These are phyloP conservation scores for Dryomyza anilis DNA, from an alignment of 2,888 invertebrate genomes.

Conservation along the genomic window DNA sequence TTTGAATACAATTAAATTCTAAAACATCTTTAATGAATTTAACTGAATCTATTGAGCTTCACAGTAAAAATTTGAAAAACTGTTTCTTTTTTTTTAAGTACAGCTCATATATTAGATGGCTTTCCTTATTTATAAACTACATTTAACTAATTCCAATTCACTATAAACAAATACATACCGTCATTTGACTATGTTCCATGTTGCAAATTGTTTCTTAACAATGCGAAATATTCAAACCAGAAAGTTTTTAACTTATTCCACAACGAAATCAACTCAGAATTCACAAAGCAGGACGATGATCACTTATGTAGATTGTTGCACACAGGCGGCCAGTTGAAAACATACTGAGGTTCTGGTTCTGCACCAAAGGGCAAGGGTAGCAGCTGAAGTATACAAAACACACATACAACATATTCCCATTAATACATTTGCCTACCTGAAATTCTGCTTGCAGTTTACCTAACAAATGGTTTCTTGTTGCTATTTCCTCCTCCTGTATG, in stretches of 20 bases:
- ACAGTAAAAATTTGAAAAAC: too few relatives aligned
- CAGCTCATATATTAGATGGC: too few relatives aligned
- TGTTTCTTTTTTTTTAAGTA: too few relatives aligned
- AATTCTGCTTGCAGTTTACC: slow-evolving; percentile 4
- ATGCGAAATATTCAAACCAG: slow-evolving; percentile 11
- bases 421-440: slow-evolving; percentile 5
- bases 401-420: neutral
- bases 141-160: neutral
- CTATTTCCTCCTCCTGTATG: neutral
- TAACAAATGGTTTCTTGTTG: slow-evolving; percentile 4
- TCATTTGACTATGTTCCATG: slow-evolving; percentile 14
- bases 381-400: neutral
- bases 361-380: neutral
- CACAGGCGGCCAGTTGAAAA: neutral
- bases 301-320: neutral
- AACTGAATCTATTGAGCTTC: neutral
- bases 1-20: neutral
- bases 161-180: neutral
- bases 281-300: neutral
- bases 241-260: neutral
- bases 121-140: neutral
- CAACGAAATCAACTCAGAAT: slow-evolving; percentile 13
- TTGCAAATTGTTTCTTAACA: neutral
- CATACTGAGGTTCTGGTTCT: slow-evolving; percentile 5
- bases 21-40: neutral